Conservation (phyloP, 2,113 vertebrate genomes). For the Speoplatyrhinus poulsoni region DNA sequence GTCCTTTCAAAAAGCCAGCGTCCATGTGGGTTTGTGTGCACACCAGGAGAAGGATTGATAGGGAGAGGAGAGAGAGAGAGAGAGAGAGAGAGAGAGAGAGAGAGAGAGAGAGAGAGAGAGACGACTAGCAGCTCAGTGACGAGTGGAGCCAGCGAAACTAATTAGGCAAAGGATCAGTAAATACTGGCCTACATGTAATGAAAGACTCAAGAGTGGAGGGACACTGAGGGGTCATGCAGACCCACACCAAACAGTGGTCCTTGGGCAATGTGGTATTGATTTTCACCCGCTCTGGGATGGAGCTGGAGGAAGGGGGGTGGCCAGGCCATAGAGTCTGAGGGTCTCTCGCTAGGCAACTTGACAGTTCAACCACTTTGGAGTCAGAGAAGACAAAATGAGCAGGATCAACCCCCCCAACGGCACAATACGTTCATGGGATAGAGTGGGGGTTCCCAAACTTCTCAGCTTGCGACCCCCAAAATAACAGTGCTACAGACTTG, state of each 20-base stretch:
- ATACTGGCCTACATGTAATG: constrained; percentile 84
- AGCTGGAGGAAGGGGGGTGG: constrained; percentile 64
- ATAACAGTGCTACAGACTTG: too few species aligned
- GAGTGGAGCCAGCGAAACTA: constrained; percentile 83
- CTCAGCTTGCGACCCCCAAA: too few species aligned
- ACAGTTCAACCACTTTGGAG: constrained; percentile 80
- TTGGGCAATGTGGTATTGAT: constrained; percentile 86
- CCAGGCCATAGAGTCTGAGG: constrained; percentile 52
- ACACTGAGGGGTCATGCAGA: constrained; percentile 80
- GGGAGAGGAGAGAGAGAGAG: constrained; percentile 27
- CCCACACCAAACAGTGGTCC: constrained; percentile 82
- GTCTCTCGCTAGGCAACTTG: constrained; percentile 80
- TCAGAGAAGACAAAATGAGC: too few species aligned
- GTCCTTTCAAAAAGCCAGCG: constrained; percentile 75
- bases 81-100: constrained; percentile 4
- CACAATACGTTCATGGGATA: too few species aligned
- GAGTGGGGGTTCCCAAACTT: too few species aligned
- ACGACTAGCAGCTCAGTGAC: constrained; percentile 69
- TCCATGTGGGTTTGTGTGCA: constrained; percentile 38
- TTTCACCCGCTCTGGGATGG: constrained; percentile 82
- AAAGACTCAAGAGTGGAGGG: constrained; percentile 82
- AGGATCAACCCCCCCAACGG: too few species aligned
- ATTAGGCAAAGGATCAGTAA: constrained; percentile 90
- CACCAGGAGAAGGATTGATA: neutral
- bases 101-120: constrained; percentile 9